A percentile compares a stretch with the other conserved stretches of the same genome.
Evolutionary conservation across 2,797 vertebrate species (phyloP).

Genomic region (Pipistrellus nathusii): DNA sequence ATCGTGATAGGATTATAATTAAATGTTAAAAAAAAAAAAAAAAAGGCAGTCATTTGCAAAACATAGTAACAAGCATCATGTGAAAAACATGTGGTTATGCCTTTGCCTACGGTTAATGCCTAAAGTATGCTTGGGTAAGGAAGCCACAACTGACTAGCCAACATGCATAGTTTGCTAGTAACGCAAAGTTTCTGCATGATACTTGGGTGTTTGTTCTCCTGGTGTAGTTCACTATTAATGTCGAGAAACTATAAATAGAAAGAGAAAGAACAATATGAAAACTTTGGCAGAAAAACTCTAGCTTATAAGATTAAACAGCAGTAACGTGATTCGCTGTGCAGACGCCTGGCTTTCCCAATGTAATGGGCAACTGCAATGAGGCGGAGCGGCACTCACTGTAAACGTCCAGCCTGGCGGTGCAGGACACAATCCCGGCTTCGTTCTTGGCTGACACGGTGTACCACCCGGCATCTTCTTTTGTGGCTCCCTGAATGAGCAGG

Average conservation of each 20-base stretch:
- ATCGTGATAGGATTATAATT: background rate
- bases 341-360: background rate
- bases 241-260: constrained; percentile 88
- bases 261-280: constrained; percentile 86
- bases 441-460: constrained; percentile 99
- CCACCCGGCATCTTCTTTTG: constrained; percentile 98
- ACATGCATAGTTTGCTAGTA: constrained; percentile 82
- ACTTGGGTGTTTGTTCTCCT: constrained; percentile 88
- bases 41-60: constrained; percentile 76
- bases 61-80: constrained; percentile 68
- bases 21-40: constrained; percentile 77
- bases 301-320: background rate
- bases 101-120: constrained; percentile 69
- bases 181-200: constrained; percentile 79
- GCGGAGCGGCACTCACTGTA: constrained; percentile 90
- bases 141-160: constrained; percentile 62
- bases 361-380: accelerated
- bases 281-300: background rate
- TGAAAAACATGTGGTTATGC: constrained; percentile 74
- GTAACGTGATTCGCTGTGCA: background rate
- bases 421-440: constrained; percentile 97
- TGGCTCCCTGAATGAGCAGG: constrained; percentile 98
- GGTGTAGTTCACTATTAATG: constrained; percentile 86
- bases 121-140: constrained; percentile 68
- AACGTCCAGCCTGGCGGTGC: constrained; percentile 96